These are phyloP conservation scores for Ormyrus labotus DNA, from an alignment of 2,888 invertebrate species.

Conservation along the genomic window DNA sequence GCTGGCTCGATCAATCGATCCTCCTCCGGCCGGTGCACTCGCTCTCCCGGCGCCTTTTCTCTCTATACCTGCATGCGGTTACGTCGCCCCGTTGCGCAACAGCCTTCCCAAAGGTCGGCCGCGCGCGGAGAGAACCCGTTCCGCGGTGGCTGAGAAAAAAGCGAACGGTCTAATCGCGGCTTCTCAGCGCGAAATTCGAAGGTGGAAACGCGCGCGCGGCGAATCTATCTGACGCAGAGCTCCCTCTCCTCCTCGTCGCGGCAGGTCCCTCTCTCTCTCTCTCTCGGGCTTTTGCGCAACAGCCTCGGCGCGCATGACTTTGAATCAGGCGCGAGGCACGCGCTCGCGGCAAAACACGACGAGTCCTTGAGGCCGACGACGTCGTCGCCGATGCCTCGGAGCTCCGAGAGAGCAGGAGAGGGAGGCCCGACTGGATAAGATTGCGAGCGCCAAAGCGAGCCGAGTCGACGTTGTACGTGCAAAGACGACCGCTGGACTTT, in stretches of 20 bases:
- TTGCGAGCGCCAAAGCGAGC: conserved; percentile 6
- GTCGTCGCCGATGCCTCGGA: conserved; percentile 9
- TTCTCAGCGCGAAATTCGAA: too few species aligned
- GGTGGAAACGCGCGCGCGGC: too few species aligned
- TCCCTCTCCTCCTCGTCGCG: background rate
- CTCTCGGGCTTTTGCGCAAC: conserved; percentile 45
- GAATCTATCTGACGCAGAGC: too few species aligned
- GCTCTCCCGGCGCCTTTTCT: too few species aligned
- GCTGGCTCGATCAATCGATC: too few species aligned
- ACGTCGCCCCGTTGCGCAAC: too few species aligned
- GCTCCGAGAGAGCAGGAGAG: conserved; percentile 14
- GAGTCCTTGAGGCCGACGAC: conserved; percentile 48
- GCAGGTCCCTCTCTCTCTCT: conserved; percentile 11
- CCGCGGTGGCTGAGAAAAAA: too few species aligned
- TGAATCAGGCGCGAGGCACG: conserved; percentile 57
- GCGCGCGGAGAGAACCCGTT: too few species aligned
- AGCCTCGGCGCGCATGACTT: conserved; percentile 53
- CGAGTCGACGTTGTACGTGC: background rate
- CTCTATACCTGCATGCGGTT: too few species aligned
- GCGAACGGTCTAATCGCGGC: too few species aligned
- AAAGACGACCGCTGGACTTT: conserved; percentile 1
- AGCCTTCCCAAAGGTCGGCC: too few species aligned
- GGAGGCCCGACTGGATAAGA: conserved; percentile 29
- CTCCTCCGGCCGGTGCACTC: too few species aligned
- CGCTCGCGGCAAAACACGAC: conserved; percentile 43